Conservation (phyloP, 2,797 vertebrate species). For the Bucorvus abyssinicus region DNA sequence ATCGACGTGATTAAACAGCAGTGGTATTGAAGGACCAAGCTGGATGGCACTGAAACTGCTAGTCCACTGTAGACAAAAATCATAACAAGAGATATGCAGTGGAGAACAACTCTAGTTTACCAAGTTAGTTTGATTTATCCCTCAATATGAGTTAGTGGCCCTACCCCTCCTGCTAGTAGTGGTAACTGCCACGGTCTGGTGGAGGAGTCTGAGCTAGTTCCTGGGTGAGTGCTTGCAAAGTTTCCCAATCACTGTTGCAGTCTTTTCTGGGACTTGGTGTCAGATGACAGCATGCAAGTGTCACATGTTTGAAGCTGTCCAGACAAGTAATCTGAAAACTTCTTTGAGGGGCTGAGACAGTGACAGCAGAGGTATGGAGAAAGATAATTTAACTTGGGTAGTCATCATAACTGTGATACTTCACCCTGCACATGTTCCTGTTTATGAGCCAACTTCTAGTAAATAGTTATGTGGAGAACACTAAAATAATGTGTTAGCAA, state of each 20-base stretch:
- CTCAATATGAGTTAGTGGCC: background rate
- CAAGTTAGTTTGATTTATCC: background rate
- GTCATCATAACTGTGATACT: background rate
- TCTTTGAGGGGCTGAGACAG: background rate
- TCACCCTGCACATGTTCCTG: background rate
- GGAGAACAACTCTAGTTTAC: background rate
- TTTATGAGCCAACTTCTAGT: background rate
- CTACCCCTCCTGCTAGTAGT: background rate
- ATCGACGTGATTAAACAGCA: background rate
- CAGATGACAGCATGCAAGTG: constrained; percentile 46
- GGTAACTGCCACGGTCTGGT: background rate
- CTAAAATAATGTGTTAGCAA: background rate
- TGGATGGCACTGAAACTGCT: background rate
- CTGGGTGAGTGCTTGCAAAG: background rate
- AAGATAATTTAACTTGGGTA: background rate
- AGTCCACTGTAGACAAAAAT: background rate
- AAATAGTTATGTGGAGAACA: background rate
- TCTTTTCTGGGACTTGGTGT: constrained; percentile 56
- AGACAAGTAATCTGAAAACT: background rate
- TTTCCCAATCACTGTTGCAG: constrained; percentile 22
- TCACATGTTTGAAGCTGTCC: constrained; percentile 46
- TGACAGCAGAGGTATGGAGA: background rate
- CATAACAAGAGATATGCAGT: fast-evolving
- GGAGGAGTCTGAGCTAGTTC: background rate
- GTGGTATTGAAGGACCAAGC: background rate